Base-by-base conservation (phyloP, 2,113 vertebrate genomes). In the Pelusios castaneus region DNA sequence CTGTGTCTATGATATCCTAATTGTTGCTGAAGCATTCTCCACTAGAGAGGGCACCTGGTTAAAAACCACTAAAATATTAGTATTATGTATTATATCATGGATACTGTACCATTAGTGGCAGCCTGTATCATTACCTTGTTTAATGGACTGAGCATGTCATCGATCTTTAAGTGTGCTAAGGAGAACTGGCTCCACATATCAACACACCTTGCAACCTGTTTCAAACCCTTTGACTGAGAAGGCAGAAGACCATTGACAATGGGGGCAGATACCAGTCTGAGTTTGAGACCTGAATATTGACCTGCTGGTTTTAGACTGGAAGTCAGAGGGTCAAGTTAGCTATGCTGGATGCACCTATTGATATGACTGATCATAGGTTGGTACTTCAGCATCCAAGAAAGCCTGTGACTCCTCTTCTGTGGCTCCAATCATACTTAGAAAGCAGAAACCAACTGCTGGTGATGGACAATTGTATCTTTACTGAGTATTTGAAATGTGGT, bases 101-200 rank as follows among this genome's bases (percentile, higher is more conserved):
- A 51, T 29, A 24, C 4, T 0, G 0, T 51, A 25, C 19, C 47
- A 58, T 29, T 29, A 22, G 51, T 2, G 2, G 5, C 21, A 80
- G 52, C 29, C 5, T 27, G 13, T 49, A 21, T 67, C 22, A 27
- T 10, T 10, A 51, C 8, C 51, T 22, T 31, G 24, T 2, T 45
- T 70, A 3, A 10, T 0, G 5, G 12, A 9, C 27, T 10, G 41
- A 56, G 5, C 2, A 6, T 43, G 63, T 4, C 0, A 49, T 10
- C 1, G 1, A 6, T 0, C 27, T 16, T 55, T 3, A 0, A 0
- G 2, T 51, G 83, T 29, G 21, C 85, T 7, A 22, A 83, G 58
- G 49, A 77, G 7, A 8, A 38, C 4, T 10, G 43, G 9, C 82
- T 88, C 84, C 56, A 17, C 7, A 41, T 67, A 75, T 21, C 63